phyloP scores from a whole-genome alignment of 2,797 vertebrate species.

The Phaenicophaeus curvirostris region DNA sequence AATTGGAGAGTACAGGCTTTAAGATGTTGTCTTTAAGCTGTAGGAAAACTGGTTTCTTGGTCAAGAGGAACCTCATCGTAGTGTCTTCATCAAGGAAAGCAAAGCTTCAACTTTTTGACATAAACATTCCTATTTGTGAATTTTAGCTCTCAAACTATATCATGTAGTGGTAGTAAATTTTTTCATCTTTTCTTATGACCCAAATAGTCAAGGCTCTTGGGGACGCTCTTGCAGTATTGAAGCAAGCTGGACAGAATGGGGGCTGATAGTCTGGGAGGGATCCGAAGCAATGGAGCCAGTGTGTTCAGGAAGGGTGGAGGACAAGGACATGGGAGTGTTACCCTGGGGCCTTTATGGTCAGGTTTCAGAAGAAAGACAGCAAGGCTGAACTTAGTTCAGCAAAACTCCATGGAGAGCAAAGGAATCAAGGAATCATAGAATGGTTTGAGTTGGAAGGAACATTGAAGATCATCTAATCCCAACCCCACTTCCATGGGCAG shows the following conservation, averaged over 20 bases:
- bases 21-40: background rate
- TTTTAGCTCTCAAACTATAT: background rate
- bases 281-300: rapidly evolving
- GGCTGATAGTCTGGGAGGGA: background rate
- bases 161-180: rapidly evolving
- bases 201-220: background rate
- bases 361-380: background rate
- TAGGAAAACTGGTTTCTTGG: background rate
- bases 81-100: background rate
- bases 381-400: background rate
- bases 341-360: background rate
- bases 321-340: background rate
- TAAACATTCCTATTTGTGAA: background rate
- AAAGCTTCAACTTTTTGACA: background rate
- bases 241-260: rapidly evolving
- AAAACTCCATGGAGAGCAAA: background rate
- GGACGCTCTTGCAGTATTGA: background rate
- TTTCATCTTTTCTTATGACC: background rate
- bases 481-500: too few relatives aligned
- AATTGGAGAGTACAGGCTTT: background rate
- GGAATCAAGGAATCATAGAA: background rate
- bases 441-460: too few relatives aligned
- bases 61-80: background rate
- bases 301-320: background rate
- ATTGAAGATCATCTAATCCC: too few relatives aligned